These are phyloP conservation scores for Hetaerina titia DNA, from an alignment of 2,888 invertebrate species.

Conservation along the genomic window DNA sequence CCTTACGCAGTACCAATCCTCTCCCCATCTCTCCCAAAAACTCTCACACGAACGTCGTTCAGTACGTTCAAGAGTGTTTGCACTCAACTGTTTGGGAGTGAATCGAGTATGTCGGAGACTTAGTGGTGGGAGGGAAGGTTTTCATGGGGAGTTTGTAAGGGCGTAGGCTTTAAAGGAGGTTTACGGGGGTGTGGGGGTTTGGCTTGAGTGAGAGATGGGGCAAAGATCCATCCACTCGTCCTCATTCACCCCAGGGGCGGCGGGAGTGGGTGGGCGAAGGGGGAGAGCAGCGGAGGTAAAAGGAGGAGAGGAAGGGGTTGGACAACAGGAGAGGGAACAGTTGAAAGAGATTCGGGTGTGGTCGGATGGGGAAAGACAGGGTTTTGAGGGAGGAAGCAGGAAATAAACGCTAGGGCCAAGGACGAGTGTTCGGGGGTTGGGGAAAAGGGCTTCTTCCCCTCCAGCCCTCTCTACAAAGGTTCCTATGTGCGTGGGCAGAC, in stretches of 20 bases:
- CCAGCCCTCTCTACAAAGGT: neutral
- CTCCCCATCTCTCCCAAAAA: neutral
- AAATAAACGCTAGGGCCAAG: neutral
- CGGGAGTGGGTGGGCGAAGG: too few species aligned
- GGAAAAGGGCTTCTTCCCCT: conserved; percentile 17
- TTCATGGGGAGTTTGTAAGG: neutral
- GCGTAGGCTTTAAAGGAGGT: neutral
- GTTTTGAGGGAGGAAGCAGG: conserved; percentile 9
- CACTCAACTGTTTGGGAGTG: conserved; percentile 28
- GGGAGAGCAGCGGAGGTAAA: neutral
- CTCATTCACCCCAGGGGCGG: neutral
- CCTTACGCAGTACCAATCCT: neutral
- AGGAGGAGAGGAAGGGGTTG: neutral
- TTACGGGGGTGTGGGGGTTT: neutral
- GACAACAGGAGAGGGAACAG: neutral
- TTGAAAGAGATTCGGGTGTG: neutral
- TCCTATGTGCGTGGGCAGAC: neutral
- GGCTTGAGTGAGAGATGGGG: neutral
- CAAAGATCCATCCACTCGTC: conserved; percentile 17
- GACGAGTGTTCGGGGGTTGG: neutral
- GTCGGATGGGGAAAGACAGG: neutral
- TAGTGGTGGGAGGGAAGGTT: conserved; percentile 6
- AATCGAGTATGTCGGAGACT: conserved; percentile 9
- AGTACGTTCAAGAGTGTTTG: conserved; percentile 33
- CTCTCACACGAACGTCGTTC: conserved; percentile 6